A percentile compares a stretch with the other conserved stretches of the same genome.
Evolutionary conservation across 1,140 invertebrate species (phyloP).

Genomic region (Papilio aristodemus): DNA sequence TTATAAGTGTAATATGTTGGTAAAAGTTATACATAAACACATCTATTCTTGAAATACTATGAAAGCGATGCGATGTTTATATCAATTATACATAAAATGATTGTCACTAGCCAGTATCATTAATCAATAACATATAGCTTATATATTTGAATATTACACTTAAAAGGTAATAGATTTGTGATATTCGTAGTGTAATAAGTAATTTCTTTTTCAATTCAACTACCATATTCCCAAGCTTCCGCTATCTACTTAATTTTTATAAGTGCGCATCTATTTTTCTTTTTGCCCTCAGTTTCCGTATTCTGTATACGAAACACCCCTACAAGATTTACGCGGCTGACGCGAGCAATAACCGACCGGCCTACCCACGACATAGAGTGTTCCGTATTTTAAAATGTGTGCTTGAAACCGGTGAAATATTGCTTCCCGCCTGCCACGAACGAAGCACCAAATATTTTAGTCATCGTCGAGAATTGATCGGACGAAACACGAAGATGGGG

Average conservation of each 20-base stretch:
- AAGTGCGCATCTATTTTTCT: slow-evolving; percentile 68
- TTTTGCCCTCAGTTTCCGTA: slow-evolving; percentile 43
- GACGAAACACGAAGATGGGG: slow-evolving; percentile 50
- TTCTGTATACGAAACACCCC: slow-evolving; percentile 54
- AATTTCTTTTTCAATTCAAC: slow-evolving; percentile 35
- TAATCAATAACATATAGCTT: no score
- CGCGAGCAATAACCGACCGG: slow-evolving; percentile 58
- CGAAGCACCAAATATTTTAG: slow-evolving; percentile 61
- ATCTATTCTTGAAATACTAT: no score
- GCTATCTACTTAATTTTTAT: slow-evolving; percentile 65
- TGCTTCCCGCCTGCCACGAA: slow-evolving; percentile 52
- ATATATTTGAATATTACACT: no score
- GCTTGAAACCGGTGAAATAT: slow-evolving; percentile 71
- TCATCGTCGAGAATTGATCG: slow-evolving; percentile 64
- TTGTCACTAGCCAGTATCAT: no score
- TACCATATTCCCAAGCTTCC: slow-evolving; percentile 39
- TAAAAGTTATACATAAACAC: no score
- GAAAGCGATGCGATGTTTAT: not conserved
- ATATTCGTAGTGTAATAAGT: slow-evolving; percentile 10
- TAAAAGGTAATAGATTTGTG: not conserved
- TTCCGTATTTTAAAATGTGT: slow-evolving; percentile 70
- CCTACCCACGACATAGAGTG: slow-evolving; percentile 48
- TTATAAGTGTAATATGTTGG: no score
- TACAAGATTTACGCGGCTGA: slow-evolving; percentile 65
- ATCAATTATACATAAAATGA: no score